Percentiles rank a stretch among this genome's conserved stretches.
Evolutionary conservation across 2,888 invertebrate species (phyloP).

Genomic region (Parasteatoda lunata): DNA sequence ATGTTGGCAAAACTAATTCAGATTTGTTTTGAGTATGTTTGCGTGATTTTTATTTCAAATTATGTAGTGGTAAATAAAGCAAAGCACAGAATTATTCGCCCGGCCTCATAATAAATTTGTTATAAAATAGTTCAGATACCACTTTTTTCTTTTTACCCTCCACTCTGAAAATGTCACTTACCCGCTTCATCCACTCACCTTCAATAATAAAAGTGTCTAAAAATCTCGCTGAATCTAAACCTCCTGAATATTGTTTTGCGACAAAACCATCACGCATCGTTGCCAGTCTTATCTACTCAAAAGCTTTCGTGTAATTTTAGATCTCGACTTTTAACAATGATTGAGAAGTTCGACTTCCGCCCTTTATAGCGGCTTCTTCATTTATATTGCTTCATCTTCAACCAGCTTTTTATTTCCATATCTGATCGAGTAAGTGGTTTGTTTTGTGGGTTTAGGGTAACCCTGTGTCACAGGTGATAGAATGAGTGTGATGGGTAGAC

Average conservation of each 20-base stretch:
- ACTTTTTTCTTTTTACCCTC: too few species aligned
- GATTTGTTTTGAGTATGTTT: too few species aligned
- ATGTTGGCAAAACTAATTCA: too few species aligned
- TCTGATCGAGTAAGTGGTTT: constrained; percentile 61
- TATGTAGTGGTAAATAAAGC: too few species aligned
- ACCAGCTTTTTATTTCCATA: constrained; percentile 28
- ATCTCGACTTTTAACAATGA: constrained; percentile 36
- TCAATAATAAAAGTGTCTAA: too few species aligned
- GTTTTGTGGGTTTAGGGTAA: constrained; percentile 54
- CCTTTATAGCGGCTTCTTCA: constrained; percentile 41
- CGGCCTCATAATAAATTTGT: too few species aligned
- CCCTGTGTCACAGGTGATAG: constrained; percentile 19
- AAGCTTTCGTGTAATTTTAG: not conserved
- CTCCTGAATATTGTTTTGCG: not conserved
- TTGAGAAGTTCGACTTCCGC: constrained; percentile 55
- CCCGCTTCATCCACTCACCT: too few species aligned
- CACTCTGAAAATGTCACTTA: too few species aligned
- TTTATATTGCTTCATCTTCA: not conserved
- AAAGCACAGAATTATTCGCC: too few species aligned
- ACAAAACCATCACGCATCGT: constrained; percentile 27
- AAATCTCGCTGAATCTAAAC: too few species aligned
- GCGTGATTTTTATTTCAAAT: too few species aligned
- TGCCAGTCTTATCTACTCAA: constrained; percentile 43
- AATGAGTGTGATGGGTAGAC: constrained; percentile 24
- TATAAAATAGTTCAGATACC: too few species aligned